A percentile compares a stretch with the other conserved stretches of the same genome.
phyloP scores from a whole-genome alignment of 2,888 invertebrate genomes.

The Plagiodera versicolora region DNA sequence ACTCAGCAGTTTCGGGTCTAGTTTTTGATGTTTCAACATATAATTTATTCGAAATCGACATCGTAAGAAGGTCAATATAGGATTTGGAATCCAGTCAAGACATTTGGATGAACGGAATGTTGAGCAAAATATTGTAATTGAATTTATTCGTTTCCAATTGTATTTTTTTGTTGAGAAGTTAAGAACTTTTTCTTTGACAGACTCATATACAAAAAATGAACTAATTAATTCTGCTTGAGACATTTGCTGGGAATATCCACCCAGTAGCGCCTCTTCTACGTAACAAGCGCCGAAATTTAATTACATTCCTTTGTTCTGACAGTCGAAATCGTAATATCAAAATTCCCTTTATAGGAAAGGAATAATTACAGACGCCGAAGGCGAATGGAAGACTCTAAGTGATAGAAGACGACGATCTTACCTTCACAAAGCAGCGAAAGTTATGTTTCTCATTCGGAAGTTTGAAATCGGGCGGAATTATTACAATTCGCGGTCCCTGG shows the following conservation, averaged over 20 bases:
- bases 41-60: too few species aligned
- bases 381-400: conserved; percentile 1
- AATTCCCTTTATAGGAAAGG: conserved; percentile 1
- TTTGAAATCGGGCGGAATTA: background rate
- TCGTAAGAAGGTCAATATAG: too few species aligned
- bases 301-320: conserved; percentile 1
- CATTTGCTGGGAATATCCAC: background rate
- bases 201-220: background rate
- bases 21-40: too few species aligned
- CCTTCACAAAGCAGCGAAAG: background rate
- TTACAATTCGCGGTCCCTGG: background rate
- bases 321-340: conserved; percentile 1
- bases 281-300: background rate
- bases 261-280: background rate
- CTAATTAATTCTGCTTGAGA: background rate
- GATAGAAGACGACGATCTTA: background rate
- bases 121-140: conserved; percentile 6
- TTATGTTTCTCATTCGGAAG: background rate
- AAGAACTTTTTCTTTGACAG: background rate
- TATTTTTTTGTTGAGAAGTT: too few species aligned
- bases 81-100: too few species aligned
- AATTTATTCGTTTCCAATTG: background rate
- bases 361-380: background rate
- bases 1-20: too few species aligned
- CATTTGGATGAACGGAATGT: too few species aligned